Evolutionary conservation across 2,888 invertebrate genomes (phyloP).

Genomic region (Nomada ferruginata): DNA sequence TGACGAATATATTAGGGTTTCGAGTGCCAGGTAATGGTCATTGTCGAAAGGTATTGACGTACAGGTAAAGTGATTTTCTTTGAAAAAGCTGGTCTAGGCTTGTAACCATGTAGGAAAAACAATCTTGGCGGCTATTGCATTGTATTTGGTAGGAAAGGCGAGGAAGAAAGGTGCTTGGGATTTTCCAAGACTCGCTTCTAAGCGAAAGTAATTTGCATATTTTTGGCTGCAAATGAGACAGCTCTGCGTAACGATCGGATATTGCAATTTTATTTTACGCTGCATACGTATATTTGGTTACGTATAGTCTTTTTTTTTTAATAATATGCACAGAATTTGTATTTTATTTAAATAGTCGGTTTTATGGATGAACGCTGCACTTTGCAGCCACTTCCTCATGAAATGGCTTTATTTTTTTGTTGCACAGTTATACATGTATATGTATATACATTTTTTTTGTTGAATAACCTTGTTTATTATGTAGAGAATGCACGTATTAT

Average conservation of each 20-base stretch:
- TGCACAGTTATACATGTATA: no score
- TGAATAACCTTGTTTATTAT: background rate
- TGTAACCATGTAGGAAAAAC: background rate
- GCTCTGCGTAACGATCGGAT: background rate
- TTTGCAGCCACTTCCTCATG: background rate
- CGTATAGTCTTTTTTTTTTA: background rate
- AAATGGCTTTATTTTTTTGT: background rate
- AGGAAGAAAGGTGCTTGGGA: slow-evolving; percentile 4
- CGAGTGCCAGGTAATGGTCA: background rate
- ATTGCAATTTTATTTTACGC: background rate
- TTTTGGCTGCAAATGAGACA: slow-evolving; percentile 23
- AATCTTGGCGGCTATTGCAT: background rate
- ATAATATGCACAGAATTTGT: background rate
- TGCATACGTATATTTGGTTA: background rate
- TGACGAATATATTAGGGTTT: slow-evolving; percentile 20
- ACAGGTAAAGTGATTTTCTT: slow-evolving; percentile 24
- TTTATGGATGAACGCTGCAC: background rate
- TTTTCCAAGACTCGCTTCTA: slow-evolving; percentile 8
- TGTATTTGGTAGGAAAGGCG: slow-evolving; percentile 6
- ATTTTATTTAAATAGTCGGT: background rate
- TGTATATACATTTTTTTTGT: background rate
- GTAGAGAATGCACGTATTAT: background rate
- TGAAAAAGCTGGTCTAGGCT: no score
- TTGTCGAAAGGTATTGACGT: background rate
- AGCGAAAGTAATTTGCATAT: slow-evolving; percentile 13